Base-by-base conservation (phyloP, 1,140 invertebrate species). In the Aradophagus sp. region DNA sequence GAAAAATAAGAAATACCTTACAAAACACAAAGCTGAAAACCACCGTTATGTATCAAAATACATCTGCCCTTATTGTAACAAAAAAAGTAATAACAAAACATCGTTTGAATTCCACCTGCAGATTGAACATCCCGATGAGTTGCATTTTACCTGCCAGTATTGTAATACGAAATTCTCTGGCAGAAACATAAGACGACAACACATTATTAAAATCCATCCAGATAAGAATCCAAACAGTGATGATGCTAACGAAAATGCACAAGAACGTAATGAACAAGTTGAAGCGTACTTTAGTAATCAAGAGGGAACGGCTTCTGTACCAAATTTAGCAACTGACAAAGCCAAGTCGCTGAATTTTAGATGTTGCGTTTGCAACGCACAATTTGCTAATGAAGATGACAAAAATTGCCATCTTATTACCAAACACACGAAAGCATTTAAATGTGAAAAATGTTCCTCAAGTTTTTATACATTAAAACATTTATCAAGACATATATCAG, bases 31-130 rank as follows among this genome's bases (percentile, higher is more conserved):
- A 14, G 10, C 5, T n/a, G 31, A 48, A n/a, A 17, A 34, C 8
- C 11, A 5, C 5, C 13, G 7, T 1, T 14, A 35, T 2, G 1
- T 6, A 1, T 10, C 8, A 1, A 44, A 17, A 5, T 13, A 44
- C 15, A 0, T 11, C n/a, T 44, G 41, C 15, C 10, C 27, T 16
- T 44, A 20, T 10, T 47, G 44, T 11, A 10, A 47, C 26, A 16
- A 45, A n/a, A 45, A 19, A n/a, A 31, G 31, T 15, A 1, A n/a
- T 5, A 45, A 1, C 5, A 45, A 42, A 12, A 7, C 5, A 1
- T 5, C 11, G 2, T 11, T 27, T 7, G 39, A 42, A 1, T 2
- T 14, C 2, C 39, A 42, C 13, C 10, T 42, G 20, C 6, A 12
- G 1, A 16, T 2, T 3, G n/a, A 13, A 1, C 41, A 44, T 15